Percentiles rank a stretch among this genome's conserved stretches.
Evolutionary conservation across 2,797 vertebrate genomes (phyloP).

Genomic region (Crocidura indochinensis): DNA sequence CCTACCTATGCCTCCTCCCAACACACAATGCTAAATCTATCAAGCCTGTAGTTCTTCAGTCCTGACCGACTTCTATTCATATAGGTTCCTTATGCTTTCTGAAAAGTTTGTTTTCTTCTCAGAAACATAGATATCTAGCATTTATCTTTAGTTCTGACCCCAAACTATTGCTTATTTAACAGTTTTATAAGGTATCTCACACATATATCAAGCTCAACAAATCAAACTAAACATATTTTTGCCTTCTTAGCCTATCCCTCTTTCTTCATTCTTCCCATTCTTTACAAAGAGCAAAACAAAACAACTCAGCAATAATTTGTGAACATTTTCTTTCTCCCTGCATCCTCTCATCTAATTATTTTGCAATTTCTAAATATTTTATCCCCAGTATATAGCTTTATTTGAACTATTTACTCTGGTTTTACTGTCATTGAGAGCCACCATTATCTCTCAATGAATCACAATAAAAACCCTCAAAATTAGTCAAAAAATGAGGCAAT

Average conservation of each 20-base stretch:
- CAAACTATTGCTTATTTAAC: constrained; percentile 1
- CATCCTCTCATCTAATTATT: not conserved
- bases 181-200: not conserved
- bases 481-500: not conserved
- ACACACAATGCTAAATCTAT: not conserved
- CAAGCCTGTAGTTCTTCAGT: not conserved
- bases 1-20: no score
- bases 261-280: not conserved
- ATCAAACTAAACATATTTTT: constrained; percentile 3
- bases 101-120: constrained; percentile 8
- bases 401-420: constrained; percentile 17
- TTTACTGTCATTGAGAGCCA: not conserved
- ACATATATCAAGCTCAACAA: not conserved
- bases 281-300: not conserved
- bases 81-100: not conserved
- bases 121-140: constrained; percentile 1
- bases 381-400: not conserved
- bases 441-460: not conserved
- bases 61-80: not conserved
- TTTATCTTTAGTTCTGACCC: constrained; percentile 34
- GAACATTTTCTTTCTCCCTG: not conserved
- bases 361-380: not conserved
- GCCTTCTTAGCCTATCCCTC: not conserved
- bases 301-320: not conserved
- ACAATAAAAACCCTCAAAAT: not conserved